Conservation (phyloP, 2,113 vertebrate species). For the Phaethornis superciliosus region DNA sequence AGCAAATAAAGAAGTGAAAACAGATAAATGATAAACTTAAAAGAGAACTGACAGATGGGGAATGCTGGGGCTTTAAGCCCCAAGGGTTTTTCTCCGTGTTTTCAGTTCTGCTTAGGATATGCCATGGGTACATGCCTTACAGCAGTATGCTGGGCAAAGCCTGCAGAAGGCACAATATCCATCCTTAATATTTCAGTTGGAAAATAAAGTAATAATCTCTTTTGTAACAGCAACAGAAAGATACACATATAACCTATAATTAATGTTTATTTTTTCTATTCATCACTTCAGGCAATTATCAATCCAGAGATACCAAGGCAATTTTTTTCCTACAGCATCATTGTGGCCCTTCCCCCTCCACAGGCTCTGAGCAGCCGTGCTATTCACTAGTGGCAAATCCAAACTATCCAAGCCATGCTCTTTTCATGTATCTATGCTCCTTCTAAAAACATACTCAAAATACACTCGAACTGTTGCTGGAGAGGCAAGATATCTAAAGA, state of each 20-base stretch:
- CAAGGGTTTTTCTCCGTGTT: not conserved
- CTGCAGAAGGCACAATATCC: not conserved
- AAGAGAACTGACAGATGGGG: conserved; percentile 30
- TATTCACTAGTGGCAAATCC: not conserved
- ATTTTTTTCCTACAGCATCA: not conserved
- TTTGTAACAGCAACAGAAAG: not conserved
- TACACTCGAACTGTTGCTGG: not conserved
- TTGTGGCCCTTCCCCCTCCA: accelerated
- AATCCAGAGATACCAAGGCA: not conserved
- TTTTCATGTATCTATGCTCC: not conserved
- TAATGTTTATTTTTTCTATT: not conserved
- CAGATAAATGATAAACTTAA: not conserved
- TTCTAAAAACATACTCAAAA: not conserved
- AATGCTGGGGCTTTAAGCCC: conserved; percentile 6
- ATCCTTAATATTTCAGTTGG: not conserved
- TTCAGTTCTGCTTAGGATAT: not conserved
- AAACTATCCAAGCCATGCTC: not conserved
- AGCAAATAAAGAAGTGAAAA: not conserved
- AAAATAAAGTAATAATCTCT: conserved; percentile 13
- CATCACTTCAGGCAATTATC: not conserved
- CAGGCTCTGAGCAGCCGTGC: not conserved
- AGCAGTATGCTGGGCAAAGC: not conserved
- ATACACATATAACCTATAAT: not conserved
- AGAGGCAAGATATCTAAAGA: not conserved
- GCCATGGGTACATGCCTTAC: not conserved